A percentile compares a stretch with the other conserved stretches of the same genome.
phyloP scores from a whole-genome alignment of 2,113 vertebrate species.

The Menidia beryllina region DNA sequence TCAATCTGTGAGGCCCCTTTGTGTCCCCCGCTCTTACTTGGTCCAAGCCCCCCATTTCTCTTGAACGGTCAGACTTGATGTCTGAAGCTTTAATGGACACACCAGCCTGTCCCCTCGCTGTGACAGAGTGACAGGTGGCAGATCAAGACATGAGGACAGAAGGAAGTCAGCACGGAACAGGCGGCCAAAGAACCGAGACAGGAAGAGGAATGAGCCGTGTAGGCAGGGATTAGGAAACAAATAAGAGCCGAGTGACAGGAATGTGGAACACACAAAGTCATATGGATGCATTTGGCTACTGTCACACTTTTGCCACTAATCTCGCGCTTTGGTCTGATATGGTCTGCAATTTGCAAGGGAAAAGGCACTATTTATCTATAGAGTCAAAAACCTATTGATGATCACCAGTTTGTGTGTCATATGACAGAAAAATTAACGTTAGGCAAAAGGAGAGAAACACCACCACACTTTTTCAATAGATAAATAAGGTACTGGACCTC shows the following conservation, averaged over 20 bases:
- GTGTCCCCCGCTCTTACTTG: constrained; percentile 48
- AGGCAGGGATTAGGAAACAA: constrained; percentile 75
- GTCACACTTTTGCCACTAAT: constrained; percentile 28
- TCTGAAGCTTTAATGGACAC: constrained; percentile 70
- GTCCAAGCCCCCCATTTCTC: constrained; percentile 55
- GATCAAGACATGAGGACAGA: constrained; percentile 70
- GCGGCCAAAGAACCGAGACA: constrained; percentile 45
- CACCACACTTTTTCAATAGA: constrained; percentile 33
- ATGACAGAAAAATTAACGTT: constrained; percentile 26
- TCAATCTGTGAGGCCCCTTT: constrained; percentile 78
- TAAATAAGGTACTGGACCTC: constrained; percentile 25
- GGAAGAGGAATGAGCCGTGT: constrained; percentile 54
- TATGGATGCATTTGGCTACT: constrained; percentile 51
- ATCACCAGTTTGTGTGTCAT: not conserved
- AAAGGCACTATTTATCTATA: not conserved
- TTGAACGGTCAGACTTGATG: constrained; percentile 69
- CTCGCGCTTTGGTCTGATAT: constrained; percentile 9
- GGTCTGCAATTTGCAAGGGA: not conserved
- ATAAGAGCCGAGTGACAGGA: constrained; percentile 72
- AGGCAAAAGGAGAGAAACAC: not conserved
- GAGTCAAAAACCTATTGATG: not conserved
- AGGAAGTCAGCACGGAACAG: constrained; percentile 64
- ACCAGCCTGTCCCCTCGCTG: constrained; percentile 61
- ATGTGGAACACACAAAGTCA: constrained; percentile 65
- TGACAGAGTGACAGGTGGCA: constrained; percentile 78